A percentile compares a stretch with the other conserved stretches of the same genome.
These are phyloP conservation scores for Pachyseris speciosa DNA, from an alignment of 64 coral and sea anemone species.

Conservation along the genomic window DNA sequence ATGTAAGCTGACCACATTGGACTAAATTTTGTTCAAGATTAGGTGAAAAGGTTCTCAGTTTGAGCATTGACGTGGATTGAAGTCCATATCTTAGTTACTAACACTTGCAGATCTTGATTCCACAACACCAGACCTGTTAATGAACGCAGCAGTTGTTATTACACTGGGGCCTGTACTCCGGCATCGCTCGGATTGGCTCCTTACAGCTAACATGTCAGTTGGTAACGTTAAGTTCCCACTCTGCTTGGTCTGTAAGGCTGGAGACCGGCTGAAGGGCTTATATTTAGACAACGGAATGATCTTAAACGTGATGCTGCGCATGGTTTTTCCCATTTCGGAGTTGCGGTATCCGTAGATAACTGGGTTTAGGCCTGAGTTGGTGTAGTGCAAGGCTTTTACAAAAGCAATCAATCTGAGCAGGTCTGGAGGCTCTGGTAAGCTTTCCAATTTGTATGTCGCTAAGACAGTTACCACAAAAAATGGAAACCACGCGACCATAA, in stretches of 20 bases:
- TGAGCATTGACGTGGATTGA: too few relatives aligned
- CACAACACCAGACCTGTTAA: neutral
- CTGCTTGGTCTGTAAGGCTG: neutral
- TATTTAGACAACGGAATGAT: neutral
- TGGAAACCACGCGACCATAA: constrained; percentile 68
- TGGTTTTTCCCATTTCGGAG: constrained; percentile 47
- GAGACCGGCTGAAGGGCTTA: neutral
- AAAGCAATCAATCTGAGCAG: constrained; percentile 28
- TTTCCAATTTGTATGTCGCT: constrained; percentile 40
- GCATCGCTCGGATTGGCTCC: neutral
- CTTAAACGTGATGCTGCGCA: neutral
- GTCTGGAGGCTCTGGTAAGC: constrained; percentile 1
- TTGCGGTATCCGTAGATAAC: constrained; percentile 64
- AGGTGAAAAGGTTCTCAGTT: too few relatives aligned
- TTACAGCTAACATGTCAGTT: neutral
- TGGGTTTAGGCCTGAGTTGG: constrained; percentile 68
- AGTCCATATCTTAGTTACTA: neutral
- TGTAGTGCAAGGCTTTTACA: constrained; percentile 67
- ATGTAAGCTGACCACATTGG: too few relatives aligned
- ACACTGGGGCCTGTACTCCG: neutral
- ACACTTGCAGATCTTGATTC: neutral
- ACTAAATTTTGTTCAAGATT: too few relatives aligned
- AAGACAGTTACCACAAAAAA: constrained; percentile 53
- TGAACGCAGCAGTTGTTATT: neutral
- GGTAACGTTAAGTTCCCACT: neutral